A percentile compares a stretch with the other conserved stretches of the same genome.
These are phyloP conservation scores for Pseudonaja textilis DNA, from an alignment of 2,113 vertebrate species.

Conservation along the genomic window DNA sequence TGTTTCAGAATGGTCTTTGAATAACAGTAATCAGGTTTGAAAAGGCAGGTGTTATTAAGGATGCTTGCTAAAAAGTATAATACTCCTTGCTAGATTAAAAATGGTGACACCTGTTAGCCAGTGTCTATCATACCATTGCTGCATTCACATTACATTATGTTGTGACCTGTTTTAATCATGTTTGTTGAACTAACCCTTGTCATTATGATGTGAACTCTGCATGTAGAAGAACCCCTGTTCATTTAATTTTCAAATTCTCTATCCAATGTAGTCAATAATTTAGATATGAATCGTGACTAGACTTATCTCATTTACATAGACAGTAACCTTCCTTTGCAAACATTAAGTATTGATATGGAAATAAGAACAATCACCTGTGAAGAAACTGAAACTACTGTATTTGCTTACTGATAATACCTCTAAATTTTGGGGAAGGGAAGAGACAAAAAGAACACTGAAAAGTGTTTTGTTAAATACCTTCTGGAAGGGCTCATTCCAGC, in stretches of 20 bases:
- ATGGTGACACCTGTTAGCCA: neutral
- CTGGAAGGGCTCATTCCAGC: neutral
- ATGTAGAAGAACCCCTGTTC: neutral
- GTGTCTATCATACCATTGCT: neutral
- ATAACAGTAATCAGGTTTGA: neutral
- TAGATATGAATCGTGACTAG: neutral
- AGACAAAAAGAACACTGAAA: neutral
- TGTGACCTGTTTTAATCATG: neutral
- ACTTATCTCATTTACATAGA: conserved; percentile 4
- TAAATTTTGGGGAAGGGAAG: neutral
- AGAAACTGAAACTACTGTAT: neutral
- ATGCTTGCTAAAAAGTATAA: neutral
- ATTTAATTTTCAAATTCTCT: conserved; percentile 7
- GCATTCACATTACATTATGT: neutral
- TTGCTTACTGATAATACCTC: neutral
- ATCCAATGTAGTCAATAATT: neutral
- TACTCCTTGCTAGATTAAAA: neutral
- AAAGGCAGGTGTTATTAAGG: neutral
- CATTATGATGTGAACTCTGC: neutral
- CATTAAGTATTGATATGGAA: conserved; percentile 17
- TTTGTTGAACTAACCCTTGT: neutral
- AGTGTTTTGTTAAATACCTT: neutral
- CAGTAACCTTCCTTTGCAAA: conserved; percentile 1
- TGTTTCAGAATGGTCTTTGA: neutral
- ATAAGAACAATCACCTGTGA: conserved; percentile 9